A percentile compares a stretch with the other conserved stretches of the same genome.
Evolutionary conservation across 1,140 invertebrate genomes (phyloP).

Genomic region (Zophobas morio): DNA sequence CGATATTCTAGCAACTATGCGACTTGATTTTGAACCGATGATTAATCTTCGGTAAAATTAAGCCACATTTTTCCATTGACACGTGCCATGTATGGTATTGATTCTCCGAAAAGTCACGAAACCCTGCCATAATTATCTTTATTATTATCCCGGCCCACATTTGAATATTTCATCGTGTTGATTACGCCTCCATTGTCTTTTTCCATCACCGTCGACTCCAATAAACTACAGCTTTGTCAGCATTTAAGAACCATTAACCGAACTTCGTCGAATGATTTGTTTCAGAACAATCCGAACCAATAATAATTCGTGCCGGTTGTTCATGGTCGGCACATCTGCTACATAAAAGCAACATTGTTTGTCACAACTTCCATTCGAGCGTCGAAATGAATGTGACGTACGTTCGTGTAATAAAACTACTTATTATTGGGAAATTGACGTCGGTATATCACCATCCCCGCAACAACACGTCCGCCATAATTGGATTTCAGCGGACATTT

Average conservation of each 20-base stretch:
- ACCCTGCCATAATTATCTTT: too few species aligned
- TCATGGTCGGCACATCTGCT: constrained; percentile 18
- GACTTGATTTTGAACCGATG: too few species aligned
- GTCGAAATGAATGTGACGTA: constrained; percentile 19
- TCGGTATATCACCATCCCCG: neutral
- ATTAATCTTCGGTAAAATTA: too few species aligned
- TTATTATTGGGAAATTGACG: constrained; percentile 23
- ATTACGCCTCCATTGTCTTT: neutral
- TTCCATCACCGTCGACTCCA: too few species aligned
- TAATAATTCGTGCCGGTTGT: constrained; percentile 31
- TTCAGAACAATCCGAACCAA: constrained; percentile 7
- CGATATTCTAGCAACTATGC: too few species aligned
- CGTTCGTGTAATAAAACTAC: constrained; percentile 35
- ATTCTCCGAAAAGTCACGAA: too few species aligned
- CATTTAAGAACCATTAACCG: too few species aligned
- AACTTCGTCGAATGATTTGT: neutral
- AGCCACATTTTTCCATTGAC: too few species aligned
- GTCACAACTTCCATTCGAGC: constrained; percentile 20
- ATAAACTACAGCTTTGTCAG: too few species aligned
- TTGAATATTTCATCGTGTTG: too few species aligned
- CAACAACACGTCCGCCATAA: constrained; percentile 4
- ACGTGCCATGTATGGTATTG: too few species aligned
- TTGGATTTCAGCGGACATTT: neutral
- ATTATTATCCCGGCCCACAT: too few species aligned
- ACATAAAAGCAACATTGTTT: constrained; percentile 28